phyloP scores from a whole-genome alignment of 2,113 vertebrate genomes.

The Aspidoscelis tigris region DNA sequence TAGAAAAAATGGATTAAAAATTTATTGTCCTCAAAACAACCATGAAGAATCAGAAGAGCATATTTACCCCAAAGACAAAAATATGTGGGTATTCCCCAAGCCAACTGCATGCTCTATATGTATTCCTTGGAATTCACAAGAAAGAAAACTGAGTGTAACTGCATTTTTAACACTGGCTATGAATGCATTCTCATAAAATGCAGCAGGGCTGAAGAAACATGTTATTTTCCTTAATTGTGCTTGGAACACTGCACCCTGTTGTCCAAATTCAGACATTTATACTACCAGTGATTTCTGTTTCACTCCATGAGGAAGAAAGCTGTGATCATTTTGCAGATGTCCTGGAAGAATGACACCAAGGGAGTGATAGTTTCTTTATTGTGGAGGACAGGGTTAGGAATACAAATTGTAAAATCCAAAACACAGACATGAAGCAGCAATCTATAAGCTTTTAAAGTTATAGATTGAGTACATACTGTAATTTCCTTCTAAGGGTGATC shows the following conservation, averaged over 20 bases:
- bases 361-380: too few species aligned
- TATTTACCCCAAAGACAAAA: neutral
- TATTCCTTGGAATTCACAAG: neutral
- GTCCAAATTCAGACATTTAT: neutral
- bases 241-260: neutral
- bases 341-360: too few species aligned
- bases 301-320: neutral
- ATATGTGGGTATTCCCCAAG: neutral
- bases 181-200: neutral
- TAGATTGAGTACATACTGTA: too few species aligned
- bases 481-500: too few species aligned
- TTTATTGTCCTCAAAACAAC: constrained; percentile 14
- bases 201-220: neutral
- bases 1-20: neutral
- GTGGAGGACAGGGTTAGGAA: too few species aligned
- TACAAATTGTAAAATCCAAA: too few species aligned
- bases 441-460: too few species aligned
- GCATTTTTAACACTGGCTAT: neutral
- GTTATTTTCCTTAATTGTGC: neutral
- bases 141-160: neutral
- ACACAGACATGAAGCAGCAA: too few species aligned
- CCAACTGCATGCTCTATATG: neutral
- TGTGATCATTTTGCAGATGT: neutral
- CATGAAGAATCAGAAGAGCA: constrained; percentile 1
- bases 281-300: neutral